Percentiles rank a stretch among this genome's conserved stretches.
Evolutionary conservation across 2,888 invertebrate genomes (phyloP).

Genomic region (Eupithecia subfuscata): DNA sequence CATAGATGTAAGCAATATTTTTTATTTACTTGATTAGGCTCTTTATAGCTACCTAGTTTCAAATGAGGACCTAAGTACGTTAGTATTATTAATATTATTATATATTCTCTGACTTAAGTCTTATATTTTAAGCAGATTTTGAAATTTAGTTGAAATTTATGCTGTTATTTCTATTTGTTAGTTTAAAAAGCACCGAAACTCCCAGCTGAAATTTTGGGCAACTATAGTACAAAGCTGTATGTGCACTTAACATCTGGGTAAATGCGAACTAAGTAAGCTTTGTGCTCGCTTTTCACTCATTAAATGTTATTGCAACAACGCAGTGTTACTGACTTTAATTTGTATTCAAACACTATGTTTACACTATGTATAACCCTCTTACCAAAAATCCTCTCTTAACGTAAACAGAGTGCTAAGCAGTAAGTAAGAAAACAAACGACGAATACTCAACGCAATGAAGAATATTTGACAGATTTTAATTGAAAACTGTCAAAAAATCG

Average conservation of each 20-base stretch:
- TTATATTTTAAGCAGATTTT: not conserved
- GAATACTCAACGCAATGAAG: too few species aligned
- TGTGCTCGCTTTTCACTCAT: not conserved
- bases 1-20: too few species aligned
- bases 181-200: not conserved
- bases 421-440: not conserved
- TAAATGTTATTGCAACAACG: not conserved
- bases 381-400: not conserved
- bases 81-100: not conserved
- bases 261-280: constrained; percentile 1
- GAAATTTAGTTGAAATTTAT: not conserved
- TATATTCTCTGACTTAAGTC: not conserved
- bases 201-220: not conserved
- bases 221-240: not conserved
- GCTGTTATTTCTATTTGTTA: not conserved
- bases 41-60: too few species aligned
- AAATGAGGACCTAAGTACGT: too few species aligned
- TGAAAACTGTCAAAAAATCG: not conserved
- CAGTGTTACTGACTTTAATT: not conserved
- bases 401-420: not conserved
- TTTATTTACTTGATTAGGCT: too few species aligned
- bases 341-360: not conserved
- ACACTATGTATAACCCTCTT: not conserved
- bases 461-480: too few species aligned
- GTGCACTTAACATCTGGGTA: not conserved